Evolutionary conservation across 2,888 invertebrate species (phyloP), one percentile per base, ranked within the genome.

Genomic region (Fabriciana adippe): DNA sequence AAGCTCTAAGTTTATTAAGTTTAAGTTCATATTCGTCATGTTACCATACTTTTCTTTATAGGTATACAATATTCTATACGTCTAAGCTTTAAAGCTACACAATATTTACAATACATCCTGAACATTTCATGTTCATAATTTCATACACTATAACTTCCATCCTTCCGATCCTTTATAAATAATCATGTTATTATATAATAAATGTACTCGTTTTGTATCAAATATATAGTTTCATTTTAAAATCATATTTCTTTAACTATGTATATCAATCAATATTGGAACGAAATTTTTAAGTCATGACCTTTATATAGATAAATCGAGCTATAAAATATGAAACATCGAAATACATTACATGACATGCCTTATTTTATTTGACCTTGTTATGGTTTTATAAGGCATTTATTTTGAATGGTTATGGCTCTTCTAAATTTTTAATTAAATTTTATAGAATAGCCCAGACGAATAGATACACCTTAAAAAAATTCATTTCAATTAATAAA

Each of bases 281-380:
- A 31, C 16, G 11, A 48, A 59, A 59, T 59, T 48, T 48, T 48
- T 21, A 48, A 61, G 15, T 62, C 26, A 13, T 59, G 48, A 66
- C 50, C 59, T 59, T 48, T 59, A 59, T 54, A 61, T 61, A 47
- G 35, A 31, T 55, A 68, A 70, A 59, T 55, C n/a, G 50, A 63
- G 68, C 68, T 70, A 65, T 65, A 70, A 70, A 70, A 68, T 55
- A 68, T 65, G 47, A 50, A 55, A 59, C 26, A 65, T 62, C 67
- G 60, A 65, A 57, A 57, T 65, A 50, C 65, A 63, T 53, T 55
- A 55, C 59, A 55, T 26, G 26, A 21, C 59, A 48, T n/a, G 57
- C 62, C 55, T 50, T 59, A 59, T 62, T 63, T 62, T 55, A 16
- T 47, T 18, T 66, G 65, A 65, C 70, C 70, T 70, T 64, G 68